Evolutionary conservation across 2,113 vertebrate genomes (phyloP).

Genomic region (Dunckerocampus dactyliophorus): DNA sequence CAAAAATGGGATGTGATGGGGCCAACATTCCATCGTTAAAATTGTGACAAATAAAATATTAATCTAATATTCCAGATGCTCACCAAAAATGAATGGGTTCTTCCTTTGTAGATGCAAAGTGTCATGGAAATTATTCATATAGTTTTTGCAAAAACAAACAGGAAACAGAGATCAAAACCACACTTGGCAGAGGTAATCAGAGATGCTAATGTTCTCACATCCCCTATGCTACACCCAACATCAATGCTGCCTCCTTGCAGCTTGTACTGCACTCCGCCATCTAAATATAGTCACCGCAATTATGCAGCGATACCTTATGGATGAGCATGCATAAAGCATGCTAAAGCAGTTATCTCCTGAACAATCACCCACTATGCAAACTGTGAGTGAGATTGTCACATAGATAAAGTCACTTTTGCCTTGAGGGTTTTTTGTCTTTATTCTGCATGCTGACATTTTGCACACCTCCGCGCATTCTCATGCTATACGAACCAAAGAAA

Average conservation of each 20-base stretch:
- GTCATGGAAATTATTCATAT: too few relatives aligned
- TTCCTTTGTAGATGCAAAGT: too few relatives aligned
- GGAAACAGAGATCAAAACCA: too few relatives aligned
- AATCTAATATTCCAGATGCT: too few relatives aligned
- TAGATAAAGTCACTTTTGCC: slow-evolving; percentile 40
- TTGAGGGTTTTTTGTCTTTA: slow-evolving; percentile 18
- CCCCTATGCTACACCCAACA: too few relatives aligned
- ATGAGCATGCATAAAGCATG: slow-evolving; percentile 36
- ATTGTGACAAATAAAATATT: too few relatives aligned
- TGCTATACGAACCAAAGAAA: slow-evolving; percentile 5
- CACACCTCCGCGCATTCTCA: slow-evolving; percentile 8
- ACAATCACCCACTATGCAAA: slow-evolving; percentile 19
- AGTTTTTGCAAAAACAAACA: too few relatives aligned
- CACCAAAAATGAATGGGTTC: too few relatives aligned
- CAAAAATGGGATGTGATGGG: too few relatives aligned
- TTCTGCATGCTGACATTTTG: slow-evolving; percentile 38
- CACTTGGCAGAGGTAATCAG: too few relatives aligned
- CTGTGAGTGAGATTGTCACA: slow-evolving; percentile 26
- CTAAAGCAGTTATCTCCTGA: slow-evolving; percentile 15
- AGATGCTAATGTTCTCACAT: too few relatives aligned
- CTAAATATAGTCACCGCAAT: slow-evolving; percentile 57
- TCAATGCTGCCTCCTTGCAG: neutral
- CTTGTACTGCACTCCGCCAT: neutral
- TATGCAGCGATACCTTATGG: slow-evolving; percentile 45
- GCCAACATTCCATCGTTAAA: too few relatives aligned